phyloP scores from a whole-genome alignment of 2,797 vertebrate species.

The Pseudocheirus occidentalis region DNA sequence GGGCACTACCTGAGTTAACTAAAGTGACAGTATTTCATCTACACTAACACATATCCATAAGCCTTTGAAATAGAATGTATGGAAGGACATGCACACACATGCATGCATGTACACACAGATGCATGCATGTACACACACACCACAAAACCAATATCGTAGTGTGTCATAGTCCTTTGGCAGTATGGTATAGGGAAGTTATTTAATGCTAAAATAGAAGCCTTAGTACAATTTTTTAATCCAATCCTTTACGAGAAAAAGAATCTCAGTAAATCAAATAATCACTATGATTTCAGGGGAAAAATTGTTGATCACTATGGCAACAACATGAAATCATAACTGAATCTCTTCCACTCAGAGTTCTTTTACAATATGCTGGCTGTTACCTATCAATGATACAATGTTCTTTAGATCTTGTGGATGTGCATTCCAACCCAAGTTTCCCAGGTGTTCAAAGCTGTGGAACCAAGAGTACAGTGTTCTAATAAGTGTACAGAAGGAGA shows the following conservation, averaged over 20 bases:
- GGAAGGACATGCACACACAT: background rate
- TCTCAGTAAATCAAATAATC: slow-evolving; percentile 47
- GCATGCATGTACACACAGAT: too few species aligned
- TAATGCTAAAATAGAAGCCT: slow-evolving; percentile 28
- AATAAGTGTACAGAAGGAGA: background rate
- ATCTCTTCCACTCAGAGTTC: background rate
- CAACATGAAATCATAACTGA: slow-evolving; percentile 30
- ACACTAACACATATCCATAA: slow-evolving; percentile 35
- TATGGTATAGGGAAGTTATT: background rate
- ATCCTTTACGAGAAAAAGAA: slow-evolving; percentile 43
- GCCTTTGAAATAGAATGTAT: slow-evolving; percentile 28
- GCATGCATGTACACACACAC: background rate
- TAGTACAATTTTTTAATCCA: slow-evolving; percentile 1
- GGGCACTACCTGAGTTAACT: slow-evolving; percentile 49
- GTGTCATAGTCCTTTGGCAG: background rate
- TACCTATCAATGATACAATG: background rate
- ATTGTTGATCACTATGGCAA: background rate
- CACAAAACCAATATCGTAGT: background rate
- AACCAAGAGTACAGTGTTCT: background rate
- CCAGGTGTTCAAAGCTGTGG: background rate
- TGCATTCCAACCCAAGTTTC: background rate
- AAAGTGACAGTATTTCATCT: slow-evolving; percentile 33
- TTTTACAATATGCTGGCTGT: background rate
- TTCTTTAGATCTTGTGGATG: background rate
- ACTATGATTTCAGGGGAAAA: slow-evolving; percentile 40